A percentile compares a stretch with the other conserved stretches of the same genome.
Evolutionary conservation across 2,888 invertebrate species (phyloP).

Genomic region (Cepaea hortensis): DNA sequence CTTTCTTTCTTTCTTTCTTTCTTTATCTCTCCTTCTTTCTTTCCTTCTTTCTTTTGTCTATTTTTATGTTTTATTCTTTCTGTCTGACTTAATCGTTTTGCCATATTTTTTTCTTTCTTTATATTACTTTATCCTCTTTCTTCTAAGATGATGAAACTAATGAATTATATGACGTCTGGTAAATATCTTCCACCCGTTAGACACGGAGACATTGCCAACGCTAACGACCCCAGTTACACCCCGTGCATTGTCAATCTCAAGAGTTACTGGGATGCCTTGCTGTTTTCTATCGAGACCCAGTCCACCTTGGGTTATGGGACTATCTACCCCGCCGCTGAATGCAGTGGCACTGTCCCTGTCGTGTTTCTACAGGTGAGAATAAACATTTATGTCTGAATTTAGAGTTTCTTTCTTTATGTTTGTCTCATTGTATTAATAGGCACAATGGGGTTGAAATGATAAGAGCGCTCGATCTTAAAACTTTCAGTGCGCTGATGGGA

Average conservation of each 20-base stretch:
- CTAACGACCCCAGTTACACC: conserved; percentile 63
- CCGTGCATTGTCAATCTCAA: conserved; percentile 83
- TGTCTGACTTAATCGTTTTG: no score
- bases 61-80: no score
- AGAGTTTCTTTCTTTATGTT: neutral
- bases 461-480: no score
- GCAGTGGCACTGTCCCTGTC: conserved; percentile 83
- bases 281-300: conserved; percentile 97
- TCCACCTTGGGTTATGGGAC: conserved; percentile 95
- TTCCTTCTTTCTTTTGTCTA: no score
- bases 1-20: neutral
- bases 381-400: neutral
- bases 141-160: neutral
- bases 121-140: no score
- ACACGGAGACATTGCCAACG: conserved; percentile 49
- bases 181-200: neutral
- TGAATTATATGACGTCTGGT: no score
- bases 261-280: conserved; percentile 92
- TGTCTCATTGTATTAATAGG: no score
- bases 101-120: no score
- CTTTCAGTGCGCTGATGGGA: no score
- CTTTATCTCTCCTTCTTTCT: neutral
- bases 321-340: conserved; percentile 91
- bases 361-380: conserved; percentile 79
- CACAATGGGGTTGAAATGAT: no score